Percentiles rank a stretch among this genome's conserved stretches.
Evolutionary conservation across 2,888 invertebrate genomes (phyloP).

Genomic region (Pterobdella sp.): DNA sequence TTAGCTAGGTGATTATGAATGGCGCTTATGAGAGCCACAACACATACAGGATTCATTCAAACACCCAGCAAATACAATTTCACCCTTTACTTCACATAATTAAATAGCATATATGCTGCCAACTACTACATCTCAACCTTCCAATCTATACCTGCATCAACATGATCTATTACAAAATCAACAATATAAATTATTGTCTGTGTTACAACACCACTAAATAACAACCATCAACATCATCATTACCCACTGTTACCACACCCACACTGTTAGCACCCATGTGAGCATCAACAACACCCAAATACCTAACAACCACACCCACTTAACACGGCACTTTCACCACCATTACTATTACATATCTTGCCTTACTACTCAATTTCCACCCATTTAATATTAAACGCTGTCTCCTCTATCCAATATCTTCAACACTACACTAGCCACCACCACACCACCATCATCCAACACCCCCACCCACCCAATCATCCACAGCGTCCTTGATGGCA

Average conservation of each 20-base stretch:
- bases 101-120: no score
- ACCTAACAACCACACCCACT: background rate
- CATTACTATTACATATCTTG: background rate
- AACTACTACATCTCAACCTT: no score
- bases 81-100: background rate
- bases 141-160: no score
- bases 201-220: no score
- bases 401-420: no score
- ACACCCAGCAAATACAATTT: background rate
- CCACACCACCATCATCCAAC: background rate
- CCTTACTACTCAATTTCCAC: background rate
- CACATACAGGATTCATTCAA: background rate
- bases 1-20: no score
- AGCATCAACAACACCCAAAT: background rate
- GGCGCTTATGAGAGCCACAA: no score
- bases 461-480: slow-evolving; percentile 33
- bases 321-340: background rate
- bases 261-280: background rate
- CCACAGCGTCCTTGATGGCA: slow-evolving; percentile 54
- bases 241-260: background rate
- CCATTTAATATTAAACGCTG: no score
- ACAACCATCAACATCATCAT: no score
- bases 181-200: no score
- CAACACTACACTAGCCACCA: background rate
- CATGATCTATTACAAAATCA: no score